Evolutionary conservation across 1,140 invertebrate genomes (phyloP), one percentile per base, ranked within the genome.

Genomic region (Eupristina koningsbergeri): DNA sequence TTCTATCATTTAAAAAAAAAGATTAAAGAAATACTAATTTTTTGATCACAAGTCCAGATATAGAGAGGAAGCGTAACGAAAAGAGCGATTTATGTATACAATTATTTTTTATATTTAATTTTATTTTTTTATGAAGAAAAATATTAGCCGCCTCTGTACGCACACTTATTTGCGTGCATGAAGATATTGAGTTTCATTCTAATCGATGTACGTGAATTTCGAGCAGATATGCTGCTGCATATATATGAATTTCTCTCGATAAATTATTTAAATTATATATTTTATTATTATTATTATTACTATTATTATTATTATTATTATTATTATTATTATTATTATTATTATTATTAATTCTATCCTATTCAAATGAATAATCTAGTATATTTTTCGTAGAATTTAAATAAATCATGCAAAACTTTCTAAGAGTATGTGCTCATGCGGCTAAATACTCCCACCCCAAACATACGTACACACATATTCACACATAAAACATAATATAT

Each of bases 31-130:
- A 26, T 31, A 6, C 26, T 13, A 64, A 76, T 75, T 76, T 82
- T 82, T 31, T 22, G 29, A 47, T 45, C 58, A 41, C 64, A 73
- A 58, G 81, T 61, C 81, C 39, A 29, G 81, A 71, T 47, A 69
- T 69, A 41, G 75, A 58, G 19, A 78, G 50, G 29, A 41, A 15
- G 34, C 41, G 45, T 63, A 31, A 75, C 17, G 53, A 85, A 77
- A 67, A 86, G 69, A 86, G 84, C 85, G 80, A 87, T 85, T 83
- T 88, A 86, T 89, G 88, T 78, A 88, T 88, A 76, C 17, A 58
- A 61, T 76, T 86, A 86, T 87, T 81, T 77, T 88, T 90, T 90
- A 89, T 89, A 87, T 90, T 89, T 91, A 84, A 89, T 90, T 88
- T 89, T 89, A 88, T 89, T 91, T 87, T 89, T 45, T 89, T 88